phyloP scores from a whole-genome alignment of 2,888 invertebrate species.

The Yponomeuta sedellus region DNA sequence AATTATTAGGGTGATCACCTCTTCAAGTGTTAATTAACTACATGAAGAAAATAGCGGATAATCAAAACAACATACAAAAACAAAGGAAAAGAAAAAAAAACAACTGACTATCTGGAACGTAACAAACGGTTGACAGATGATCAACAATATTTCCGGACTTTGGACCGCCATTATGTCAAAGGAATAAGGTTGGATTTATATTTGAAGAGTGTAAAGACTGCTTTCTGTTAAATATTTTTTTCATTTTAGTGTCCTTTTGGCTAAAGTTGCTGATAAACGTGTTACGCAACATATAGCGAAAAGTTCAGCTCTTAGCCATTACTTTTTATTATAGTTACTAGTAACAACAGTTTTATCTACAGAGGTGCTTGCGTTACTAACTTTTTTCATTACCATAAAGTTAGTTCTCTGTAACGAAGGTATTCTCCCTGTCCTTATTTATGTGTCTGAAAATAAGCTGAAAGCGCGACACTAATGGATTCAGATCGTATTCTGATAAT shows the following conservation, averaged over 20 bases:
- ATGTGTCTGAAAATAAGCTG: neutral
- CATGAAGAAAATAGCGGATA: neutral
- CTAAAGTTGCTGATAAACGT: too few relatives aligned
- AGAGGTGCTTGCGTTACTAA: neutral
- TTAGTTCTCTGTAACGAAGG: neutral
- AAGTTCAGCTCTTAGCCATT: too few relatives aligned
- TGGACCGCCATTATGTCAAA: too few relatives aligned
- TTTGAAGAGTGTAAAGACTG: too few relatives aligned
- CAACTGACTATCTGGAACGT: neutral
- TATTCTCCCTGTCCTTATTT: neutral
- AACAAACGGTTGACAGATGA: neutral
- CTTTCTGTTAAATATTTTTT: too few relatives aligned
- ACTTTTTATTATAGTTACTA: neutral
- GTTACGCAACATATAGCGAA: too few relatives aligned
- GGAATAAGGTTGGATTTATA: too few relatives aligned
- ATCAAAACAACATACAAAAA: neutral
- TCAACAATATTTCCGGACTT: neutral
- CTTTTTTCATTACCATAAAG: neutral
- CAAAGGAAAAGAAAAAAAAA: neutral
- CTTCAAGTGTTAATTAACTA: neutral
- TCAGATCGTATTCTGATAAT: slow-evolving; percentile 5
- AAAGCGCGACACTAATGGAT: neutral
- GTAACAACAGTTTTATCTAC: neutral
- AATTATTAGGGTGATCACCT: too few relatives aligned
- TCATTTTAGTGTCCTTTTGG: too few relatives aligned